Evolutionary conservation across 2,888 invertebrate species (phyloP), one percentile per base, ranked within the genome.

Genomic region (Trissolcus brochymenae): DNA sequence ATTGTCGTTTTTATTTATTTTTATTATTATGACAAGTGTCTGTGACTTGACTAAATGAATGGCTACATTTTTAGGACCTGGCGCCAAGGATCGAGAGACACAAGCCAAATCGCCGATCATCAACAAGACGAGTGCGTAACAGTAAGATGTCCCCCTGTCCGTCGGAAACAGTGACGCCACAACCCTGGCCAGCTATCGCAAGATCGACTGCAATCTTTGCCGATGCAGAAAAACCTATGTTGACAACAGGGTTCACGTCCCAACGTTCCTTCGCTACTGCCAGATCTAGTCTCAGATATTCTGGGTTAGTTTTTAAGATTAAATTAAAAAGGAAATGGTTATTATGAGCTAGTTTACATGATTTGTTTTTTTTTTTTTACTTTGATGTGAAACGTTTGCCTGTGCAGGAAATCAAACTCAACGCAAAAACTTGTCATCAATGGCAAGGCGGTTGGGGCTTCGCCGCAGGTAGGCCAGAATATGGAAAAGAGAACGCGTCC

Each of bases 371-470:
- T 2, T 43, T 6, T 43, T 14, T 54, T 13, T 13, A 25, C 53
- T 21, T 35, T 16, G 25, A 25, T 25, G 17, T 59, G 41, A 59
- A 25, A 35, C 40, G 16, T 46, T 41, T 57, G 1, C 41, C 16
- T 60, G 35, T 51, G 6, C 41, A 78, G 77, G 65, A 78, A 73
- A 73, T 73, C 62, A 11, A 87, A 89, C 3, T 90, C 89, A 0
- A 88, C 89, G 2, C 91, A 91, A 74, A 91, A 91, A 80, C 83
- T 91, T 1, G 87, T 90, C 73, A 81, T 91, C 6, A 91, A 91
- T 76, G 90, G 91, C 6, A 89, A 88, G 77, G 85, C 91, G 4
- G 84, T 84, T 0, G 81, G 83, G 0, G 78, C 84, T 2, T 90
- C 90, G 19, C 80, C 84, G 74, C 78, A 84, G 49, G 50, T 65